Conservation (phyloP, 2,113 vertebrate genomes). For the Halichoerus grypus region DNA sequence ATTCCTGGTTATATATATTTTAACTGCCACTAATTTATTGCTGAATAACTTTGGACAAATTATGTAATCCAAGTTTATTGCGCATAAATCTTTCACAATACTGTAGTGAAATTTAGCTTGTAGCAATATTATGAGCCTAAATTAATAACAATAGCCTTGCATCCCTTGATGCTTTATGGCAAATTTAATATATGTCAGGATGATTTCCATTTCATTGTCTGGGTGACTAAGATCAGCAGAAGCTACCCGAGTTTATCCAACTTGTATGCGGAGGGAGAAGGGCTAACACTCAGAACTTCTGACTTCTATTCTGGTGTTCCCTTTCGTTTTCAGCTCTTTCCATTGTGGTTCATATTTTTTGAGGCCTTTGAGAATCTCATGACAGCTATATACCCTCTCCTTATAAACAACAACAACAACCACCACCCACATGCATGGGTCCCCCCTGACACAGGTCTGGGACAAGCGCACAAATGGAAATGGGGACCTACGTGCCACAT, state of each 20-base stretch:
- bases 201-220: neutral
- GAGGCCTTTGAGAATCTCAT: neutral
- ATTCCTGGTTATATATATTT: neutral
- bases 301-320: neutral
- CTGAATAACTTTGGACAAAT: constrained; percentile 1
- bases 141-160: neutral
- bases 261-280: neutral
- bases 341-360: neutral
- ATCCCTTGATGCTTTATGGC: neutral
- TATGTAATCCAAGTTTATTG: neutral
- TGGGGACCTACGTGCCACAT: accelerated
- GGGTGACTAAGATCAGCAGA: neutral
- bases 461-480: neutral
- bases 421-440: too few species aligned
- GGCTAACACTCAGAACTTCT: neutral
- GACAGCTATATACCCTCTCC: neutral
- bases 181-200: neutral
- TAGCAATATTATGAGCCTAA: neutral
- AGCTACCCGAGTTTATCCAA: neutral
- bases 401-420: neutral
- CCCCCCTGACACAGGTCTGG: neutral
- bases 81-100: neutral
- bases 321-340: neutral
- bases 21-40: neutral
- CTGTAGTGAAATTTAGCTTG: neutral